These are phyloP conservation scores for Venturia canescens DNA, from an alignment of 1,140 invertebrate species.

Conservation along the genomic window DNA sequence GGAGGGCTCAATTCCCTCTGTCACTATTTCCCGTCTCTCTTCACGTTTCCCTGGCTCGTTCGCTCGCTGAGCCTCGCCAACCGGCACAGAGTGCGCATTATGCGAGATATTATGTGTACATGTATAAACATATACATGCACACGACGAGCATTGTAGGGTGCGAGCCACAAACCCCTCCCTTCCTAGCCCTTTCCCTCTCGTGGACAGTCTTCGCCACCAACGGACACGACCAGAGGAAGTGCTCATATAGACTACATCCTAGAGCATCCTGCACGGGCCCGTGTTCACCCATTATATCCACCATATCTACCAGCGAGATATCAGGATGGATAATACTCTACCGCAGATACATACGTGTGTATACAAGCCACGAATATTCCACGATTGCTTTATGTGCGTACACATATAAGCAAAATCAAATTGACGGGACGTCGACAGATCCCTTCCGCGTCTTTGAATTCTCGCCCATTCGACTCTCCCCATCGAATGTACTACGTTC, in stretches of 20 bases:
- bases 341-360: constrained; percentile 14
- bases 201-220: constrained; percentile 41
- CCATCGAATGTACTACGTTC: not conserved
- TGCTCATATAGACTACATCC: constrained; percentile 59
- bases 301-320: not conserved
- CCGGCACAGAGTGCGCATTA: constrained; percentile 17
- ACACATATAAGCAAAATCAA: not conserved
- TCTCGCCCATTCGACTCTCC: not conserved
- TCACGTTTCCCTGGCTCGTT: constrained; percentile 2
- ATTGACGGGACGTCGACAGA: not conserved
- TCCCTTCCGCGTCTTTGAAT: constrained; percentile 6
- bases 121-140: not conserved
- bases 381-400: constrained; percentile 11
- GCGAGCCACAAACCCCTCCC: constrained; percentile 33
- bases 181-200: constrained; percentile 29
- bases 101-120: not conserved
- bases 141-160: constrained; percentile 48
- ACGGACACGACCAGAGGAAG: constrained; percentile 52
- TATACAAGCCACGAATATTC: not conserved
- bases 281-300: constrained; percentile 28
- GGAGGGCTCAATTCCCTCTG: not conserved
- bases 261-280: constrained; percentile 49
- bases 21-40: constrained; percentile 12
- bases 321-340: not conserved
- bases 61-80: constrained; percentile 9